Base-by-base conservation (phyloP, 1,140 invertebrate species). In the Drosophila guanche region DNA sequence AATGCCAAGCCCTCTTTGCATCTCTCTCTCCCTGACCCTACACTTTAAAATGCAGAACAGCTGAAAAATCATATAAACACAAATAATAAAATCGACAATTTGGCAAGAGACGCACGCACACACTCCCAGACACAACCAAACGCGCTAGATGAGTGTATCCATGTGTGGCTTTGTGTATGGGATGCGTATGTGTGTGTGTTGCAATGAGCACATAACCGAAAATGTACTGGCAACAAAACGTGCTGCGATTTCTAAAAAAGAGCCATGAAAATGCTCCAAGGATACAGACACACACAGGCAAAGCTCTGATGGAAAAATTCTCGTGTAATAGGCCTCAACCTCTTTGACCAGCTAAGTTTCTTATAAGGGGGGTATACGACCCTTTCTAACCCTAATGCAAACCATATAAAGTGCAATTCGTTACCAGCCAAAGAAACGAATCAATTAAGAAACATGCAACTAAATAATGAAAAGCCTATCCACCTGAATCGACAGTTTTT, bases 61-160 rank as follows among this genome's bases (percentile, higher is more conserved):
- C 88, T 90, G 88, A 84, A 88, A 83, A 88, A 90, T 80, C 86
- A 84, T 90, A 90, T 90, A 90, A 90, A 90, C 88, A 90, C 88
- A 90, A 90, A 90, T 90, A 90, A 90, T 90, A 90, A 90, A 90
- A 90, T 88, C 76, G 88, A 90, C 88, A 90, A 88, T 90, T 90
- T 79, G 68, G 88, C 79, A 88, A 88, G 76, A 86, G 72, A 65
- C 84, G 63, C 78, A 89, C 84, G 79, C 78, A 83, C 59, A 79
- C 58, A 70, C 0, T 20, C 16, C 16, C 59, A 77, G 52, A 43
- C 54, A 43, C 42, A 70, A 43, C 65, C 54, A 74, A 68, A 42
- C 57, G 56, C 65, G 46, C 25, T 37, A 54, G 40, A 47, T 62
- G 16, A 50, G 16, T 14, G 23, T 57, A n/a, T 47, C 33, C 4